phyloP scores from a whole-genome alignment of 2,888 invertebrate genomes.

The Ctenicera cuprea region DNA sequence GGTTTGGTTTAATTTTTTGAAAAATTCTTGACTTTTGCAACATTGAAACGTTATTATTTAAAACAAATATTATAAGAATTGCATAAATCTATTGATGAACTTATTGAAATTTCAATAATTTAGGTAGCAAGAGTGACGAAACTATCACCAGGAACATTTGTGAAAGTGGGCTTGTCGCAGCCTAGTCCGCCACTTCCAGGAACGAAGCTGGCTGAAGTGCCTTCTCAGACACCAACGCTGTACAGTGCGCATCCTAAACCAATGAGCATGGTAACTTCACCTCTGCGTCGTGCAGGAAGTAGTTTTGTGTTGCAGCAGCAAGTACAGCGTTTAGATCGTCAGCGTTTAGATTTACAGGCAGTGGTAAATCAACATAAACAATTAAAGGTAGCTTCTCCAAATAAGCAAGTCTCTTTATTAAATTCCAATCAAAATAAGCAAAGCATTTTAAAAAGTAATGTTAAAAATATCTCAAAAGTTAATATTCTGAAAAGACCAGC shows the following conservation, averaged over 20 bases:
- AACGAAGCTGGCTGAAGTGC: slow-evolving; percentile 36
- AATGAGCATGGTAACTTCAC: slow-evolving; percentile 76
- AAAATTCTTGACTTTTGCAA: no score
- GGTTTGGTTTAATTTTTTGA: no score
- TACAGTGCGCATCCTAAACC: slow-evolving; percentile 78
- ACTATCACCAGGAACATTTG: slow-evolving; percentile 13
- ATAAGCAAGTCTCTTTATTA: slow-evolving; percentile 59
- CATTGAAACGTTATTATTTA: no score
- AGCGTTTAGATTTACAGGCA: slow-evolving; percentile 67
- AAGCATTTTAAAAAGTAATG: slow-evolving; percentile 59
- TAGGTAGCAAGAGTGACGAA: slow-evolving; percentile 25
- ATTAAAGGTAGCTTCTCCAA: slow-evolving; percentile 58
- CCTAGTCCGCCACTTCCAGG: slow-evolving; percentile 19
- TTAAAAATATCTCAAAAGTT: slow-evolving; percentile 64
- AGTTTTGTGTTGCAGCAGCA: slow-evolving; percentile 75
- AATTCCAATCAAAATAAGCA: slow-evolving; percentile 52
- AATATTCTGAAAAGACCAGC: slow-evolving; percentile 57
- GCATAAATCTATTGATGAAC: no score
- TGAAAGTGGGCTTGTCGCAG: slow-evolving; percentile 28
- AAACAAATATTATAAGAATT: no score
- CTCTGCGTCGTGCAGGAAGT: slow-evolving; percentile 76
- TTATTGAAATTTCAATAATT: no score
- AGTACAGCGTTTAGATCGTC: slow-evolving; percentile 64
- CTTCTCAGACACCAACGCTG: slow-evolving; percentile 60
- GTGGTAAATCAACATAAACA: slow-evolving; percentile 64